Evolutionary conservation across 1,140 invertebrate genomes (phyloP).

Genomic region (Drosophila rufa): DNA sequence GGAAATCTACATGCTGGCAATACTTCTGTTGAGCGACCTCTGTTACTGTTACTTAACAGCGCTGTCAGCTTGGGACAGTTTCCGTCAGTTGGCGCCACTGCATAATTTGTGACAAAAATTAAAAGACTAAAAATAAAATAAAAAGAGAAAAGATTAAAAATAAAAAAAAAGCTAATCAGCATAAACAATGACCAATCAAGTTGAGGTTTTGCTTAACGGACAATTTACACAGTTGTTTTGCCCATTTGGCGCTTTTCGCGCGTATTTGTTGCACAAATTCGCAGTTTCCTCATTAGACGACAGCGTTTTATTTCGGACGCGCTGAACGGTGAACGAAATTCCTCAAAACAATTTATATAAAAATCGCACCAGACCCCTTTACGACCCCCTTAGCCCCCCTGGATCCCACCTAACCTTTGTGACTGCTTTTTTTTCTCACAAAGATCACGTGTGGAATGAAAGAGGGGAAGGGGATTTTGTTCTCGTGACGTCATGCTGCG

Average conservation of each 20-base stretch:
- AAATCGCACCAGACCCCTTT: constrained; percentile 12
- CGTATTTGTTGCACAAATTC: constrained; percentile 72
- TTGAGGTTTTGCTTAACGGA: constrained; percentile 13
- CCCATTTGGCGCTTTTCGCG: constrained; percentile 43
- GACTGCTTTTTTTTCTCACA: background rate
- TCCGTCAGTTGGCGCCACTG: background rate
- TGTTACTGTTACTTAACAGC: constrained; percentile 13
- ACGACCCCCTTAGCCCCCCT: background rate
- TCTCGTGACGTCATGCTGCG: constrained; percentile 32
- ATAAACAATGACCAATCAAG: constrained; percentile 7
- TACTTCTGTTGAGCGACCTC: background rate
- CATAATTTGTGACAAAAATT: background rate
- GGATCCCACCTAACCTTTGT: background rate
- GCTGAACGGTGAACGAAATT: constrained; percentile 38
- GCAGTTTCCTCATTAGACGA: constrained; percentile 72
- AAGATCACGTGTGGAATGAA: constrained; percentile 32
- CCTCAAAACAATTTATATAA: constrained; percentile 55
- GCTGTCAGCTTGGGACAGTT: background rate
- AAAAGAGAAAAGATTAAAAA: constrained; percentile 7
- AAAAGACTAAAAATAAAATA: background rate
- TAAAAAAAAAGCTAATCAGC: constrained; percentile 11
- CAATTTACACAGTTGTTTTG: constrained; percentile 25
- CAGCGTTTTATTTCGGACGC: constrained; percentile 35
- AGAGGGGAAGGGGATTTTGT: background rate
- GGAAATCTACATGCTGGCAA: no score